phyloP scores from a whole-genome alignment of 2,797 vertebrate species.

The Varecia variegata region DNA sequence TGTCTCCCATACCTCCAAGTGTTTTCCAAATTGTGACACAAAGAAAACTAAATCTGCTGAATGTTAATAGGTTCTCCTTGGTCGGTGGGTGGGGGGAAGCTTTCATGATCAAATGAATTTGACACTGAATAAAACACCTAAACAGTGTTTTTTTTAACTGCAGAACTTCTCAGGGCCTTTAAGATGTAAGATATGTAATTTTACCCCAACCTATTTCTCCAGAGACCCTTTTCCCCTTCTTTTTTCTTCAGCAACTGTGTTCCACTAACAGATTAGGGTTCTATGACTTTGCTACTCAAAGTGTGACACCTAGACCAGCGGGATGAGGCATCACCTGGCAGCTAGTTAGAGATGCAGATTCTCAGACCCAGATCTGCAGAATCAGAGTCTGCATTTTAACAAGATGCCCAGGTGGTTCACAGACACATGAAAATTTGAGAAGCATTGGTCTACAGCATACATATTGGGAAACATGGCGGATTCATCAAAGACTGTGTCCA shows the following conservation, averaged over 20 bases:
- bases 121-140: not conserved
- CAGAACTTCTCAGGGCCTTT: constrained; percentile 7
- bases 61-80: not conserved
- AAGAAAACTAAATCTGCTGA: not conserved
- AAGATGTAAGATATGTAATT: not conserved
- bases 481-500: not conserved
- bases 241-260: not conserved
- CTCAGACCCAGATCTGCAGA: not conserved
- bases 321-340: not conserved
- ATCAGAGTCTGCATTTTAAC: not conserved
- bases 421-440: not conserved
- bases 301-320: not conserved
- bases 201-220: not conserved
- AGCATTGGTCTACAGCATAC: not conserved
- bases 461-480: not conserved
- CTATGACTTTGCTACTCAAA: not conserved
- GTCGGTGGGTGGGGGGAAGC: too few species aligned
- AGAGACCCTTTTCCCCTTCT: not conserved
- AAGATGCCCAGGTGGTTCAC: not conserved
- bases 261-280: not conserved
- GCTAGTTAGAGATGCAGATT: not conserved
- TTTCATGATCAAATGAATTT: not conserved
- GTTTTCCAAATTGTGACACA: constrained; percentile 7
- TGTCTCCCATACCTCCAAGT: not conserved
- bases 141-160: not conserved